A percentile compares a stretch with the other conserved stretches of the same genome.
Evolutionary conservation across 2,113 vertebrate genomes (phyloP).

Genomic region (Pangasianodon gigas): DNA sequence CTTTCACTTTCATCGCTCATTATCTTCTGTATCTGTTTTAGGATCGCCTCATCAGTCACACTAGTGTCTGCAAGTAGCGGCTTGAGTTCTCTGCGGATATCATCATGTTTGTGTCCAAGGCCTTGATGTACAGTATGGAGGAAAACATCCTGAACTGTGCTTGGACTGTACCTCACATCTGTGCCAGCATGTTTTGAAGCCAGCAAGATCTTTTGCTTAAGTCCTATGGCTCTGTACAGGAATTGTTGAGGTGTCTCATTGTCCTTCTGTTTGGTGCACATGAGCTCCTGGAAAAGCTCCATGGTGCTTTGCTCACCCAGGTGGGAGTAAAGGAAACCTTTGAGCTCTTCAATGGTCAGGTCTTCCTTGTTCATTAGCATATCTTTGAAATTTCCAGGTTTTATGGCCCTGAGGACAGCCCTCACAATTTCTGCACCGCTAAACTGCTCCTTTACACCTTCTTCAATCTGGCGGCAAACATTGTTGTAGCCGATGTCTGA

Average conservation of each 20-base stretch:
- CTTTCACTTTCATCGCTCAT: constrained; percentile 39
- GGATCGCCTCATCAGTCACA: constrained; percentile 16
- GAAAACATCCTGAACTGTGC: no score
- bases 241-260: no score
- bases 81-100: constrained; percentile 17
- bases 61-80: not conserved
- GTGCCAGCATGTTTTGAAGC: no score
- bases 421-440: not conserved
- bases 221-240: no score
- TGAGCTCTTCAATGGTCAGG: no score
- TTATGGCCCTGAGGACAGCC: not conserved
- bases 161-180: no score
- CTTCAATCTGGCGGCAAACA: constrained; percentile 36
- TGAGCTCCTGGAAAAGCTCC: no score
- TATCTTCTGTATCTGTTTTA: constrained; percentile 26
- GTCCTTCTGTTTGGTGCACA: no score
- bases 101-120: constrained; percentile 25
- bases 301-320: no score
- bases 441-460: constrained; percentile 21
- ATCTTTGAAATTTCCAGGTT: not conserved
- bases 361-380: not conserved
- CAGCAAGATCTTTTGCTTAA: no score
- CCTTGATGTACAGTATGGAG: not conserved
- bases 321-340: no score
- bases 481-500: constrained; percentile 30